phyloP scores from a whole-genome alignment of 1,140 invertebrate species.

The Nephila pilipes region DNA sequence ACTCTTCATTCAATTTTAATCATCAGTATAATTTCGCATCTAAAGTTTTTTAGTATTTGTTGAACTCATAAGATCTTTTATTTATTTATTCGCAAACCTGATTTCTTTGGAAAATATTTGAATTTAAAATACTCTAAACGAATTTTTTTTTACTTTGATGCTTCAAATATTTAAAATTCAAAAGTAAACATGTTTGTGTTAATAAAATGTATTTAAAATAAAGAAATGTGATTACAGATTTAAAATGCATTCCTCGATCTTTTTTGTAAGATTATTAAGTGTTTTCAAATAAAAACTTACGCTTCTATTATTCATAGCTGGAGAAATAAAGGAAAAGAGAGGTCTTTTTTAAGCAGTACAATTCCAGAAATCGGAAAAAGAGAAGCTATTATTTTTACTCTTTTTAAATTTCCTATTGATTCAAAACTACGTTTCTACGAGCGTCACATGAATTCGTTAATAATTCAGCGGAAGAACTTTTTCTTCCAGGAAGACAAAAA shows the following conservation, averaged over 20 bases:
- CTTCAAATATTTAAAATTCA: not conserved
- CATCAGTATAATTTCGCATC: no score
- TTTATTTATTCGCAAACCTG: no score
- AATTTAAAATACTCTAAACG: no score
- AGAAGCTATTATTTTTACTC: conserved; percentile 2
- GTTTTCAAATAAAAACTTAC: conserved; percentile 1
- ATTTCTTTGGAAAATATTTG: no score
- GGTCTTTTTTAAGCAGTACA: not conserved
- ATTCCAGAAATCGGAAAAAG: not conserved
- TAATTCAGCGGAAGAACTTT: conserved; percentile 35
- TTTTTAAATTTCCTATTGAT: conserved; percentile 32
- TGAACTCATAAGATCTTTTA: no score
- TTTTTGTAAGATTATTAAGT: not conserved
- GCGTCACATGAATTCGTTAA: conserved; percentile 12
- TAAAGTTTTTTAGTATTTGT: no score
- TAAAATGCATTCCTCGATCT: not conserved
- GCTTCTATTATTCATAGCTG: not conserved
- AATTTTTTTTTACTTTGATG: no score
- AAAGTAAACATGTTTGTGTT: not conserved
- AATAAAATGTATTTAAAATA: not conserved
- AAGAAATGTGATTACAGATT: not conserved
- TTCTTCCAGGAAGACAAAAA: conserved; percentile 25
- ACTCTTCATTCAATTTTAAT: no score
- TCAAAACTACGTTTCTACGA: conserved; percentile 28
- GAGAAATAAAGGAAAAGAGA: not conserved